Evolutionary conservation across 2,113 vertebrate species (phyloP), one percentile per base, ranked within the genome.

Genomic region (Menura novaehollandiae): DNA sequence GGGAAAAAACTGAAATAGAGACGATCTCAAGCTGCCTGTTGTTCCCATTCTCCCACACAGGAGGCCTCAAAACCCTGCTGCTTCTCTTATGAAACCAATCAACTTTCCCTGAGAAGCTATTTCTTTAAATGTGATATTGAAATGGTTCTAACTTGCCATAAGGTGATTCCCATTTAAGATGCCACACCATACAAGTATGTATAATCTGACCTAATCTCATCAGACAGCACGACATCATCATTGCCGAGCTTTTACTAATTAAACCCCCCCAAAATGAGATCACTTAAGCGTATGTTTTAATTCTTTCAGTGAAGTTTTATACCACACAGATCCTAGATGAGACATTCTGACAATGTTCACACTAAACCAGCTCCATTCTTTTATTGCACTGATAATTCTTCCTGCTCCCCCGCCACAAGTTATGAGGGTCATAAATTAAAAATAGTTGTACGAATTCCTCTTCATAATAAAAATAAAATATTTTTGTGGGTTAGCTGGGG

Each of bases 11-110:
- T 44, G 44, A 89, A 95, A 89, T 6, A 24, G 91, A 91, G 80
- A 89, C 0, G 0, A 89, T 91, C 66, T 92, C 68, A 81, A 68
- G 43, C 75, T 87, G 92, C 73, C 85, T 10, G 5, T 94, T 92
- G 64, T 96, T 96, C 56, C 73, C 49, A 46, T 93, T 90, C 58
- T 93, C 41, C 72, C 73, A 92, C 85, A 86, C 47, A 91, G 88
- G 75, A 95, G 72, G 83, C 92, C 78, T 90, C 82, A 96, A 96
- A 93, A 91, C 85, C 95, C 93, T 78, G 92, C 96, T 95, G 93
- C 90, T 96, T 96, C 89, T 90, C 79, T 97, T 95, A 95, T 95
- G 95, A 97, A 97, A 93, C 93, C 92, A 84, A 95, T 91, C 92
- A 86, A 81, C 72, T 88, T 96, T 96, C 92, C 90, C 96, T 43